Evolutionary conservation across 2,113 vertebrate genomes (phyloP), one percentile per base, ranked within the genome.

Genomic region (Brevimyrus niger): DNA sequence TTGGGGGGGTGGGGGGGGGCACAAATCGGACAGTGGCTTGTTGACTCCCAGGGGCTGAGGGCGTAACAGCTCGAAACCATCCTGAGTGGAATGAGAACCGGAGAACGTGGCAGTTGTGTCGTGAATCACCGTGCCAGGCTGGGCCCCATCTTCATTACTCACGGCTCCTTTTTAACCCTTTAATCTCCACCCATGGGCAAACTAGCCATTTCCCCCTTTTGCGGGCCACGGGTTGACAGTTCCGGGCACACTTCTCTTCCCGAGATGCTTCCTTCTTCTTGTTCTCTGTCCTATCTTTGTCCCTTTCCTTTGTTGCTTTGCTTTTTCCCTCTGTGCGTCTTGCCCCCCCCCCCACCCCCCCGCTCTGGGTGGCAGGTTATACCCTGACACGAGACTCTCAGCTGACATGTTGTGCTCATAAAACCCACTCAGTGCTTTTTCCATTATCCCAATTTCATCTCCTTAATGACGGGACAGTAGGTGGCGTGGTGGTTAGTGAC

Each of bases 1-100:
- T 42, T 1, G 3, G 69, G 13, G 27, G 10, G 10, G 19, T 8
- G 11, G 69, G 35, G 27, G 6, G 4, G 55, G 31, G 1, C 73
- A 17, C 35, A 80, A 42, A 17, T 19, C 13, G 35, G 88, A 0
- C 89, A 55, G 91, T 91, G 93, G 93, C 93, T 90, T 94, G 48
- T 88, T 35, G 53, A 19, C 92, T 93, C 92, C 91, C 8, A 88
- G 92, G 92, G 88, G 91, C 92, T 89, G 87, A 94, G 95, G 95
- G 92, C 94, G 95, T 89, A 90, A 90, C 91, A 93, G 95, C 95
- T 94, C 92, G 93, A 95, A 93, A 95, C 93, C 76, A 69, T 87
- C 90, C 90, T 87, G 92, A 92, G 91, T 90, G 90, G 27, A 50
- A 86, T 51, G 85, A 31, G 4, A 86, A 51, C 7, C 19, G 87